These are phyloP conservation scores for Zaprionus lineosus DNA, from an alignment of 2,888 invertebrate species.

Conservation along the genomic window DNA sequence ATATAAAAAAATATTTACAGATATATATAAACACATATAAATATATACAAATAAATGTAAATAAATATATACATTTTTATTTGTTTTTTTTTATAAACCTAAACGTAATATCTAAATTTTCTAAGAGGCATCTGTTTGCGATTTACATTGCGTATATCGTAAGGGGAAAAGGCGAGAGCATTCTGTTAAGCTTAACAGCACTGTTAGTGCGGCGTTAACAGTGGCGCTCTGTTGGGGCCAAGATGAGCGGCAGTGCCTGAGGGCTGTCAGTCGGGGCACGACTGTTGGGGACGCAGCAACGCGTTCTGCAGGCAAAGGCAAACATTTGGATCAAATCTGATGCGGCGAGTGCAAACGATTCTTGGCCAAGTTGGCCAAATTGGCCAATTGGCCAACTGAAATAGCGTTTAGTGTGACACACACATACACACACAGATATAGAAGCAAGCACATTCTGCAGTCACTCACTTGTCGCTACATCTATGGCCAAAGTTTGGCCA, in stretches of 20 bases:
- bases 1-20: too few species aligned
- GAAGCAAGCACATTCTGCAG: slow-evolving; percentile 53
- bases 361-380: too few species aligned
- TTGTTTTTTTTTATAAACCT: too few species aligned
- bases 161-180: slow-evolving; percentile 56
- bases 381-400: slow-evolving; percentile 23
- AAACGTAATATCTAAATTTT: neutral
- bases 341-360: slow-evolving; percentile 8
- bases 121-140: neutral
- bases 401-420: slow-evolving; percentile 16
- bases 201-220: slow-evolving; percentile 38
- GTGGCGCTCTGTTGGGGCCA: neutral
- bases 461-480: slow-evolving; percentile 67
- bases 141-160: slow-evolving; percentile 56
- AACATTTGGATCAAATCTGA: neutral
- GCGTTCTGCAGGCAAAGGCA: slow-evolving; percentile 11
- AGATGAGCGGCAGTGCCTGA: too few species aligned
- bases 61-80: too few species aligned
- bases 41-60: too few species aligned
- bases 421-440: too few species aligned
- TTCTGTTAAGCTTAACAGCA: slow-evolving; percentile 3
- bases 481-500: slow-evolving; percentile 72
- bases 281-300: slow-evolving; percentile 53
- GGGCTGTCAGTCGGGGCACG: slow-evolving; percentile 49
- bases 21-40: too few species aligned